A percentile compares a stretch with the other conserved stretches of the same genome.
These are phyloP conservation scores for Petrocephalus zakoni DNA, from an alignment of 2,113 vertebrate genomes.

Conservation along the genomic window DNA sequence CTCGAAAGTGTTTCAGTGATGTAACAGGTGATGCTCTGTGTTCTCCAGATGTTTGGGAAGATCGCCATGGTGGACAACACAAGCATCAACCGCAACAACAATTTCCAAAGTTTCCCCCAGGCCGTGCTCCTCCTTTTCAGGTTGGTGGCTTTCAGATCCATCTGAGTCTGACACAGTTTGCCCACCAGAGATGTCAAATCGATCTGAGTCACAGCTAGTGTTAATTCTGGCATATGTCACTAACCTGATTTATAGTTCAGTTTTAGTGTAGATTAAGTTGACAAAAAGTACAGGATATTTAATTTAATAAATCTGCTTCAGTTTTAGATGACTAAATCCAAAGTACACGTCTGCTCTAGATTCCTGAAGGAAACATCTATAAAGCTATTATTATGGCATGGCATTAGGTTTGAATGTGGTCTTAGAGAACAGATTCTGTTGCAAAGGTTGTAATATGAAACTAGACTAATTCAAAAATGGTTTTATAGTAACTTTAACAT, in stretches of 20 bases:
- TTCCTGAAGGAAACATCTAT: not conserved
- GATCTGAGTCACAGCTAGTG: not conserved
- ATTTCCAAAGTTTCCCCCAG: slow-evolving; percentile 97
- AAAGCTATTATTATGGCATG: not conserved
- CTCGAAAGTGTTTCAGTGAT: not conserved
- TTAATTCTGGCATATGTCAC: not conserved
- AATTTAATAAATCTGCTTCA: not conserved
- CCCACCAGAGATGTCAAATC: not conserved
- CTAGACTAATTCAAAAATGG: not conserved
- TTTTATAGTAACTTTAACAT: not conserved
- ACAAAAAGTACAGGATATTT: not conserved
- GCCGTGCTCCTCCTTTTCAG: slow-evolving; percentile 94
- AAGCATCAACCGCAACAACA: slow-evolving; percentile 98
- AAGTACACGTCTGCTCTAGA: not conserved
- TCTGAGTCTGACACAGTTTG: not conserved
- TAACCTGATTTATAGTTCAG: not conserved
- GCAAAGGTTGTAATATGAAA: not conserved
- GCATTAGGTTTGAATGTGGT: not conserved
- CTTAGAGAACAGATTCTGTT: not conserved
- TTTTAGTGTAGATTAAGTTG: not conserved
- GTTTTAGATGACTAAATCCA: not conserved
- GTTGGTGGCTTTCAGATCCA: slow-evolving; percentile 48
- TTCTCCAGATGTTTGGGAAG: slow-evolving; percentile 88
- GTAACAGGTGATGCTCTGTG: slow-evolving; percentile 83
- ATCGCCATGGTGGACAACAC: slow-evolving; percentile 93